phyloP scores from a whole-genome alignment of 2,888 invertebrate genomes.

The Dysmachus trigonus region DNA sequence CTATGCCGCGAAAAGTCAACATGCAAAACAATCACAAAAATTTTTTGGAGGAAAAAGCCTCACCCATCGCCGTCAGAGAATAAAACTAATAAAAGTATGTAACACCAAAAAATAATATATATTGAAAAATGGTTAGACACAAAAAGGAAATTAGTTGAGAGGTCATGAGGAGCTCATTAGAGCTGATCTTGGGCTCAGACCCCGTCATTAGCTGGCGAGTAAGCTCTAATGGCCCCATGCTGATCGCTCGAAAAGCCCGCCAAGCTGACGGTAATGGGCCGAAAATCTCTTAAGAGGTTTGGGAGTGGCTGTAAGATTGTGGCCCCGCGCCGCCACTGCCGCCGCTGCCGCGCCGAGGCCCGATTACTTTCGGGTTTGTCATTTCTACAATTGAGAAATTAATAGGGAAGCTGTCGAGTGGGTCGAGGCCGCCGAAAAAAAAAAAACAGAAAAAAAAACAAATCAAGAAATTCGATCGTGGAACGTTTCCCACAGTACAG shows the following conservation, averaged over 20 bases:
- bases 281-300: slow-evolving; percentile 39
- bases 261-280: slow-evolving; percentile 33
- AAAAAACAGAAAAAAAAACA: too few relatives aligned
- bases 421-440: slow-evolving; percentile 15
- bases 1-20: slow-evolving; percentile 7
- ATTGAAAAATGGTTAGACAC: slow-evolving; percentile 6
- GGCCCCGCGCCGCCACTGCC: slow-evolving; percentile 8
- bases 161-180: slow-evolving; percentile 40
- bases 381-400: slow-evolving; percentile 36
- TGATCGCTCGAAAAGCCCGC: slow-evolving; percentile 20
- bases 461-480: slow-evolving; percentile 9
- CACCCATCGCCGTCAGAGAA: slow-evolving; percentile 3
- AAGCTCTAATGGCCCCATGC: slow-evolving; percentile 27
- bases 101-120: background rate
- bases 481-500: background rate
- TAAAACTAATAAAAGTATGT: background rate
- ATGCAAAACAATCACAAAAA: slow-evolving; percentile 28
- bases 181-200: slow-evolving; percentile 37
- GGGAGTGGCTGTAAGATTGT: slow-evolving; percentile 33
- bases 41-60: slow-evolving; percentile 22
- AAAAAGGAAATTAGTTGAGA: slow-evolving; percentile 36
- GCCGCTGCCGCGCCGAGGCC: background rate
- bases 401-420: slow-evolving; percentile 35
- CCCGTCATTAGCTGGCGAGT: slow-evolving; percentile 30
- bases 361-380: slow-evolving; percentile 38